A percentile compares a stretch with the other conserved stretches of the same genome.
phyloP scores from a whole-genome alignment of 2,113 vertebrate species.

The Oxyruncus cristatus region DNA sequence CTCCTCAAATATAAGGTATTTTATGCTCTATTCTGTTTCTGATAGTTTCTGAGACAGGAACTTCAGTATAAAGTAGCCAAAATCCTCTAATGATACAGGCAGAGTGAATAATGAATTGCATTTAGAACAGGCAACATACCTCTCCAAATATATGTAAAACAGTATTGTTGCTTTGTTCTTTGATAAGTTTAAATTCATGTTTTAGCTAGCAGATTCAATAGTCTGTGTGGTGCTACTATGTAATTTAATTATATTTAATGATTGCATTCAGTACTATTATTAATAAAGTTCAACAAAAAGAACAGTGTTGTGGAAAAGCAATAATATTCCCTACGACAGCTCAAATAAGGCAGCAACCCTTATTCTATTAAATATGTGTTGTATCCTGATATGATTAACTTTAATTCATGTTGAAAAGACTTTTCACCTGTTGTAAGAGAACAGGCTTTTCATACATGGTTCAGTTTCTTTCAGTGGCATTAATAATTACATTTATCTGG shows the following conservation, averaged over 20 bases:
- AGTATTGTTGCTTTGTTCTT: background rate
- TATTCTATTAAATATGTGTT: conserved; percentile 7
- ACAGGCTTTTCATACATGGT: conserved; percentile 8
- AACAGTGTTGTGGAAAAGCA: background rate
- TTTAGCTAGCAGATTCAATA: background rate
- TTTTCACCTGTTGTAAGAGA: conserved; percentile 16
- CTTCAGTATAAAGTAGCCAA: background rate
- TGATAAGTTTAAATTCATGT: background rate
- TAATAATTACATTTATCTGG: conserved; percentile 33
- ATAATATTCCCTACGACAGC: background rate
- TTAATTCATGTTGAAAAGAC: conserved; percentile 48
- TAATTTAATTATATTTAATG: background rate
- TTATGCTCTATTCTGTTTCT: background rate
- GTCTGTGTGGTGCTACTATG: background rate
- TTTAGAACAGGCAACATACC: background rate
- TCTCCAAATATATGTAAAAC: background rate
- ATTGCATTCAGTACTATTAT: background rate
- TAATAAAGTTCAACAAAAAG: background rate
- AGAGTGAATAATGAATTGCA: background rate
- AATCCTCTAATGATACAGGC: background rate
- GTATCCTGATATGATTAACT: conserved; percentile 28
- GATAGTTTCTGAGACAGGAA: background rate
- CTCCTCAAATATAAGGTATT: background rate
- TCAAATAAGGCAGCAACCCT: conserved; percentile 18
- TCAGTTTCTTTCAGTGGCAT: conserved; percentile 32